Conservation (phyloP, 2,888 invertebrate species). For the Cryptosula pallasiana region DNA sequence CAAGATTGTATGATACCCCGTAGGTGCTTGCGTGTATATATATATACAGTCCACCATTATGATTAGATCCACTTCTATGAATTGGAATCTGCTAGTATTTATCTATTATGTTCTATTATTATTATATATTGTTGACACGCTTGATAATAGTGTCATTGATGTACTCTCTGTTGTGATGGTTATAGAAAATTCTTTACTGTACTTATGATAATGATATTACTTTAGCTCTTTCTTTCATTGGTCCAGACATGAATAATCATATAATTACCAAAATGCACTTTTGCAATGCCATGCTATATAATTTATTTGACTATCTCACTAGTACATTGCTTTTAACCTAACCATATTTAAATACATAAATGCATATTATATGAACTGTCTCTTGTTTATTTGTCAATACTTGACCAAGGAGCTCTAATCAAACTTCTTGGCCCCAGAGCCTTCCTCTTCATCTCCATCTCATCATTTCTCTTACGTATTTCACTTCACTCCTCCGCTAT, state of each 20-base stretch:
- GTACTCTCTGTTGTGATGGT: background rate
- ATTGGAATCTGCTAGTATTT: too few species aligned
- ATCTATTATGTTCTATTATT: background rate
- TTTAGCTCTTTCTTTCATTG: background rate
- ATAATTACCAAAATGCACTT: constrained; percentile 17
- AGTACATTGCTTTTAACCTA: constrained; percentile 2
- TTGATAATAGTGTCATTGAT: too few species aligned
- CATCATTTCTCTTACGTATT: too few species aligned
- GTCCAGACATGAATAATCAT: constrained; percentile 22
- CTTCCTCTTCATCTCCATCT: too few species aligned
- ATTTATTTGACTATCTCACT: background rate
- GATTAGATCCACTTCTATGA: too few species aligned
- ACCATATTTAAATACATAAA: background rate
- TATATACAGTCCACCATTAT: too few species aligned
- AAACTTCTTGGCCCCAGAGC: too few species aligned
- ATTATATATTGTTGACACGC: background rate
- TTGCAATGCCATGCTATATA: constrained; percentile 6
- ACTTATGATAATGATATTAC: background rate
- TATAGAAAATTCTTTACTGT: background rate
- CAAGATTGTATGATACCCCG: background rate
- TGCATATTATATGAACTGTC: too few species aligned
- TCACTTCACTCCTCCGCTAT: too few species aligned
- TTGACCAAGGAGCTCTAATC: too few species aligned
- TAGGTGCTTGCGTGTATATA: background rate
- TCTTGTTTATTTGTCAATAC: too few species aligned